These are phyloP conservation scores for Cantharis rufa DNA, from an alignment of 2,888 invertebrate genomes.

Conservation along the genomic window DNA sequence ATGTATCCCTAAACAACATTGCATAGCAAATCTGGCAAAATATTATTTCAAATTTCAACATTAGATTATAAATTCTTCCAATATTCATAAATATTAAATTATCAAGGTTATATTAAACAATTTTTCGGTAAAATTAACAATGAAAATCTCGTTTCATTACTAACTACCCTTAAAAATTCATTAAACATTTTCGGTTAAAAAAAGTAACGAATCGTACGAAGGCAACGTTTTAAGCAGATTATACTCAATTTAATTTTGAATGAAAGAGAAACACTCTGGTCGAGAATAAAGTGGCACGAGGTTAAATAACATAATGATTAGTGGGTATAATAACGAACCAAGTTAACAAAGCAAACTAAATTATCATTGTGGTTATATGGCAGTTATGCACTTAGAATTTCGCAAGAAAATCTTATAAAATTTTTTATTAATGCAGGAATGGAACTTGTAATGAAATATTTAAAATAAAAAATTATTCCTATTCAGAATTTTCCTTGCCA, in stretches of 20 bases:
- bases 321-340: slow-evolving; percentile 27
- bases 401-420: slow-evolving; percentile 13
- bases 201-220: slow-evolving; percentile 17
- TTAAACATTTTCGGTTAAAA: slow-evolving; percentile 11
- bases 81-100: background rate
- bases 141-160: background rate
- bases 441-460: background rate
- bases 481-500: background rate
- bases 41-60: background rate
- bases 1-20: too few relatives aligned
- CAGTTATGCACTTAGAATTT: slow-evolving; percentile 15
- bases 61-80: background rate
- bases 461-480: background rate
- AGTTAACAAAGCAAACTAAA: slow-evolving; percentile 30
- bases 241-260: slow-evolving; percentile 25
- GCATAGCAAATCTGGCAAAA: too few relatives aligned
- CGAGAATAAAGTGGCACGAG: slow-evolving; percentile 22
- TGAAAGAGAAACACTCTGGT: slow-evolving; percentile 25
- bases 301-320: slow-evolving; percentile 29
- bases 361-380: slow-evolving; percentile 20
- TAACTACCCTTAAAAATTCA: slow-evolving; percentile 9
- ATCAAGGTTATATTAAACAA: background rate
- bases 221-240: slow-evolving; percentile 21
- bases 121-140: background rate
- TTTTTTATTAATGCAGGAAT: slow-evolving; percentile 2